Base-by-base conservation (phyloP, 2,888 invertebrate species). In the Deilephila elpenor region DNA sequence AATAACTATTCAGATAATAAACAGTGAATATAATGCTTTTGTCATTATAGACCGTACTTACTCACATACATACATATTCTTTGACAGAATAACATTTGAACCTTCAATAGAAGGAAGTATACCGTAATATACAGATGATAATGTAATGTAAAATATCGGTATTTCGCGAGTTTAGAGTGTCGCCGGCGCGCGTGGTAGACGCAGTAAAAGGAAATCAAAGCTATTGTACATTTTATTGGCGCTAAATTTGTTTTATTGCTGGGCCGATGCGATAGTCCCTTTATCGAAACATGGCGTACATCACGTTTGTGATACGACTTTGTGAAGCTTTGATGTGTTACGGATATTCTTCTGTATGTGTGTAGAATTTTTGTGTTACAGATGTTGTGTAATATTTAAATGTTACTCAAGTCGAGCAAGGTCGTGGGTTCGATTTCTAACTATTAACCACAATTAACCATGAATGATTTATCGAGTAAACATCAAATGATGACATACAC, bases 181-280 rank as follows among this genome's bases (percentile, higher is more conserved):
- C 73, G 78, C 74, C 85, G 87, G 86, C 88, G 88, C 84, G 84
- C 80, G 83, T 82, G 82, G 87, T 82, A 85, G 83, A 87, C 83
- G 85, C 84, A 88, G 88, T 89, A 89, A 90, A 89, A 89, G 83
- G 81, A 87, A 89, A 90, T 90, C 90, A 89, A 90, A 88, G 88
- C 86, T 77, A 85, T 89, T 87, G 86, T 85, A 79, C 77, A 83
- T 87, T 91, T 91, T 91, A 90, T 88, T 84, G 87, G 82, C 77
- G 82, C 83, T 90, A 89, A 90, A 91, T 89, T 88, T 86, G 83
- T 88, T 90, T 89, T 86, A 91, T 80, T 83, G 79, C 82, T 80
- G 76, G 78, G 82, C 75, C 80, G 80, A 80, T 78, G 77, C 75
- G 75, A 75, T 82, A 81, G 74, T 70, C 76, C 59, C 75, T 72